These are phyloP conservation scores for Megaceryle alcyon DNA, from an alignment of 2,797 vertebrate genomes.

Conservation along the genomic window DNA sequence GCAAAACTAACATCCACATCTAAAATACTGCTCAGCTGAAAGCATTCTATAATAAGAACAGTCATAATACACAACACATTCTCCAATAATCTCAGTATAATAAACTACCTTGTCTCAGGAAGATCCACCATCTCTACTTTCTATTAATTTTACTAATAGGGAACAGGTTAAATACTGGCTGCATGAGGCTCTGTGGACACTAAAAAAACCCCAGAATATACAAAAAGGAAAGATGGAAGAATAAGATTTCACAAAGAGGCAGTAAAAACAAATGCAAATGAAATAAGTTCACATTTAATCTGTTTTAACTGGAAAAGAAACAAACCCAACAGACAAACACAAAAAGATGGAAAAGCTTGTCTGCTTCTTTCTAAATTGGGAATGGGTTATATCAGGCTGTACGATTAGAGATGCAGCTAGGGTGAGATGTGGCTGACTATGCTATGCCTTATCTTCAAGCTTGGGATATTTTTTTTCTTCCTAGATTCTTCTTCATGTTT, in stretches of 20 bases:
- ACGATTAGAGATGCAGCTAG: not conserved
- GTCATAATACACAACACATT: not conserved
- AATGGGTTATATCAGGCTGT: not conserved
- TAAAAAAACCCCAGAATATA: not conserved
- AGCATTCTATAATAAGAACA: not conserved
- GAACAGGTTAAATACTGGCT: not conserved
- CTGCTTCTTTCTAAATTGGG: not conserved
- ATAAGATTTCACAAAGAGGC: not conserved
- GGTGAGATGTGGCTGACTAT: not conserved
- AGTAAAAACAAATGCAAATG: not conserved
- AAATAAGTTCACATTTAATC: not conserved
- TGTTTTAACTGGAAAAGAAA: not conserved
- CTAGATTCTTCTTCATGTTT: not conserved
- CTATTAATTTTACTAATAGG: not conserved
- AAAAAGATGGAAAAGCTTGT: not conserved
- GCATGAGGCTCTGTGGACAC: not conserved
- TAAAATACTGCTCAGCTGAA: not conserved
- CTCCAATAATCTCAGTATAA: not conserved
- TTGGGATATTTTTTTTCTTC: not conserved
- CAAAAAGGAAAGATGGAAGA: not conserved
- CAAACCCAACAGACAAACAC: not conserved
- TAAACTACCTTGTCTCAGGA: not conserved
- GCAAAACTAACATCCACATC: not conserved
- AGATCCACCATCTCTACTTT: not conserved
- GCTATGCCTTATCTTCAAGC: not conserved